These are phyloP conservation scores for Heliconius nattereri DNA, from an alignment of 1,140 invertebrate genomes.

Conservation along the genomic window DNA sequence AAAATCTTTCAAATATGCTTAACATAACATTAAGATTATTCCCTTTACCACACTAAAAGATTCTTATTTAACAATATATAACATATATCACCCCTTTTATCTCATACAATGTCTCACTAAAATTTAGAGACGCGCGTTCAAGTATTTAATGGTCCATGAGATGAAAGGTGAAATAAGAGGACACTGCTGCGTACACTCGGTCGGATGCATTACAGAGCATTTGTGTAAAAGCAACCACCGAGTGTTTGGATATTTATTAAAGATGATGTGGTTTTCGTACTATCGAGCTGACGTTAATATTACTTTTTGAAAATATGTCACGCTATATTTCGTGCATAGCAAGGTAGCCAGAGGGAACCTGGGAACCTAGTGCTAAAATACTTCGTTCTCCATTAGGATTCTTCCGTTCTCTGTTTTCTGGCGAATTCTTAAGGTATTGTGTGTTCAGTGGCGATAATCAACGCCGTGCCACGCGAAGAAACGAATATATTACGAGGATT, in stretches of 20 bases:
- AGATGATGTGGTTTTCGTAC: too few relatives aligned
- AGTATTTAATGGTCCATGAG: conserved; percentile 31
- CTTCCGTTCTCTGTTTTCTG: too few relatives aligned
- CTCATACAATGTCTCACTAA: conserved; percentile 15
- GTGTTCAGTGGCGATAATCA: too few relatives aligned
- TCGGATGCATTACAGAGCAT: conserved; percentile 16
- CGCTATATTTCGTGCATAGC: too few relatives aligned
- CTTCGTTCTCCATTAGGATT: too few relatives aligned
- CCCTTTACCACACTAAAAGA: neutral
- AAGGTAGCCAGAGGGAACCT: too few relatives aligned
- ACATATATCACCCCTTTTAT: neutral
- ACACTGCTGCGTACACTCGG: neutral
- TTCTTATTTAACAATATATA: neutral
- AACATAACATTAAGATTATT: neutral
- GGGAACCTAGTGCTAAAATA: too few relatives aligned
- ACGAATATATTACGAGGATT: too few relatives aligned
- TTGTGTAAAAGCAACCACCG: neutral
- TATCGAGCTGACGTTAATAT: too few relatives aligned
- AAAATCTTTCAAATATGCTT: neutral
- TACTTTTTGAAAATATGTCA: too few relatives aligned
- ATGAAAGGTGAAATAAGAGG: conserved; percentile 29
- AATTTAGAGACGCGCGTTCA: conserved; percentile 24
- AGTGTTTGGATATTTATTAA: neutral
- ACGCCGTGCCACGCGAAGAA: too few relatives aligned
- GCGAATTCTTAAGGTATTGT: too few relatives aligned